Evolutionary conservation across 2,797 vertebrate genomes (phyloP).

Genomic region (Smutsia temminckii): DNA sequence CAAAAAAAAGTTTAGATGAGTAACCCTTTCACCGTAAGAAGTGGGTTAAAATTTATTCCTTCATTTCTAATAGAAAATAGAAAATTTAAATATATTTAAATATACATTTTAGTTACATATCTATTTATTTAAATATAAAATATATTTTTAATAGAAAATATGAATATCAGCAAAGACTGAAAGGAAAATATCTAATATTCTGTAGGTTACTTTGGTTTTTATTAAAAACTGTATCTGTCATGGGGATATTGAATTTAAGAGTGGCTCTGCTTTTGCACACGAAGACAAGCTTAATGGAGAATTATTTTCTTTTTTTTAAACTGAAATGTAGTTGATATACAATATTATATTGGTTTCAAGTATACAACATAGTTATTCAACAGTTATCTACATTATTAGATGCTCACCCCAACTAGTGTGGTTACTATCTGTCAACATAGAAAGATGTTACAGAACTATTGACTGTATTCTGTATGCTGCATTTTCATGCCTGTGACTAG

Average conservation of each 20-base stretch:
- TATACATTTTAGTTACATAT: no score
- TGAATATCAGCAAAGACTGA: neutral
- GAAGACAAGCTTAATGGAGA: neutral
- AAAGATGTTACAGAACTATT: no score
- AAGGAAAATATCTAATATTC: conserved; percentile 7
- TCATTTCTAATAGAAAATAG: neutral
- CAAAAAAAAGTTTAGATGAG: neutral
- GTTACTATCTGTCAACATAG: no score
- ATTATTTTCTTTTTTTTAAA: neutral
- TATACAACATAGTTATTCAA: no score
- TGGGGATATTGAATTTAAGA: neutral
- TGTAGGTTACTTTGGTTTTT: neutral
- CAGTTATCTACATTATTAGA: no score
- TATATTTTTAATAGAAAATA: neutral
- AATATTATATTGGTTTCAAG: no score
- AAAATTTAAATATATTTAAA: neutral
- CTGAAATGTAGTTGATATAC: no score
- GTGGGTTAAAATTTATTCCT: neutral
- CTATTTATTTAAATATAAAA: no score
- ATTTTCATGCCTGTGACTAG: no score
- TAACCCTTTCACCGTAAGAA: neutral
- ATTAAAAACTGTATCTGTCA: neutral
- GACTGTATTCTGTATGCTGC: no score
- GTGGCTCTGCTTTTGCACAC: neutral
- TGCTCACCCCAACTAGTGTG: no score